Evolutionary conservation across 2,797 vertebrate genomes (phyloP).

Genomic region (Adelosebastes latens): DNA sequence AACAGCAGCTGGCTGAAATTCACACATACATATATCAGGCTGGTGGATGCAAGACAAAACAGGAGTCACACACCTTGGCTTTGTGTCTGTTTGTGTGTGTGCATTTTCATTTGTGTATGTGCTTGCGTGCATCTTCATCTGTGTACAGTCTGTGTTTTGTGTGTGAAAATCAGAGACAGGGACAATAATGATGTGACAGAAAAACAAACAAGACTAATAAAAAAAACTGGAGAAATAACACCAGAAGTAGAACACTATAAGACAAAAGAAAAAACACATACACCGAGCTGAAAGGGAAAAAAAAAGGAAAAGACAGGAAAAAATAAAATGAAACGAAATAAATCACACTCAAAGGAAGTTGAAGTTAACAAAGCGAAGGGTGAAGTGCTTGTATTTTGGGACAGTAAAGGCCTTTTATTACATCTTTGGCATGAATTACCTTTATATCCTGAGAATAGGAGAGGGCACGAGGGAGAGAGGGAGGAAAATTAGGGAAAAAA

Average conservation of each 20-base stretch:
- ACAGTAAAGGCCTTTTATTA: conserved; percentile 91
- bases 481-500: conserved; percentile 98
- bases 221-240: conserved; percentile 81
- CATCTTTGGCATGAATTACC: conserved; percentile 92
- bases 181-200: conserved; percentile 88
- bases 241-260: conserved; percentile 73
- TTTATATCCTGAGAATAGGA: conserved; percentile 89
- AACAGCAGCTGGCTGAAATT: conserved; percentile 86
- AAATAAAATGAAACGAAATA: conserved; percentile 58
- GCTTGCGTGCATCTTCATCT: conserved; percentile 7
- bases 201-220: conserved; percentile 62
- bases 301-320: conserved; percentile 55
- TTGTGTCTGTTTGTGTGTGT: conserved; percentile 31
- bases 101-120: neutral
- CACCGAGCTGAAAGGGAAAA: conserved; percentile 44
- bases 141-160: conserved; percentile 12
- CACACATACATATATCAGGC: conserved; percentile 92
- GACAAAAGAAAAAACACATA: conserved; percentile 86
- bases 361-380: conserved; percentile 46
- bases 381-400: conserved; percentile 84
- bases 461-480: conserved; percentile 86
- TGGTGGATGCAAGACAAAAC: conserved; percentile 92
- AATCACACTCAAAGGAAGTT: conserved; percentile 25
- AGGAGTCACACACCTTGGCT: conserved; percentile 84
- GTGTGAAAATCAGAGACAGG: conserved; percentile 76